Percentiles rank a stretch among this genome's conserved stretches.
phyloP scores from a whole-genome alignment of 2,888 invertebrate species.

The Axea sp. region DNA sequence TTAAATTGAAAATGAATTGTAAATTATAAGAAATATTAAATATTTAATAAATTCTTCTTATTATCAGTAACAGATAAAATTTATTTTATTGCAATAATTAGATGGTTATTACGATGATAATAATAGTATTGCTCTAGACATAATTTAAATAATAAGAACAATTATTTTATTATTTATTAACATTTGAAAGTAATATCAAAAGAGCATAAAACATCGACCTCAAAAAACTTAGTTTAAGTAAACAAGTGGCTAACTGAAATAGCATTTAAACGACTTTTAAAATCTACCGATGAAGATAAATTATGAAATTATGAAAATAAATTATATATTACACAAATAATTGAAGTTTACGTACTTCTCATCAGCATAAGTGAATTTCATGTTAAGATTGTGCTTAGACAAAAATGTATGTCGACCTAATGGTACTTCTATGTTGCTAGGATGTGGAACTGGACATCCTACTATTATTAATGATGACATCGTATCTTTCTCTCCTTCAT shows the following conservation, averaged over 20 bases:
- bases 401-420: constrained; percentile 93
- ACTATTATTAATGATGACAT: constrained; percentile 85
- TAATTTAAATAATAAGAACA: constrained; percentile 1
- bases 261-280: constrained; percentile 33
- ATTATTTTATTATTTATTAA: constrained; percentile 20
- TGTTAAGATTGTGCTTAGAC: constrained; percentile 94
- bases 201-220: constrained; percentile 17
- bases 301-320: constrained; percentile 26
- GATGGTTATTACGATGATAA: too few relatives aligned
- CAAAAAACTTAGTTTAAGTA: constrained; percentile 12
- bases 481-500: constrained; percentile 66
- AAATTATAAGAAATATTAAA: too few relatives aligned
- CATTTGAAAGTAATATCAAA: constrained; percentile 20
- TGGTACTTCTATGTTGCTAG: constrained; percentile 94
- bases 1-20: too few relatives aligned
- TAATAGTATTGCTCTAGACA: too few relatives aligned
- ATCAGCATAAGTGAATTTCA: constrained; percentile 97
- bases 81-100: too few relatives aligned
- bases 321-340: constrained; percentile 16
- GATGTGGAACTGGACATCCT: constrained; percentile 91
- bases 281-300: constrained; percentile 16
- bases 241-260: constrained; percentile 32
- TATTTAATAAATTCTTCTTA: too few relatives aligned
- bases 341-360: constrained; percentile 86
- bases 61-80: too few relatives aligned